These are phyloP conservation scores for Capromys pilorides DNA, from an alignment of 2,797 vertebrate genomes.

Conservation along the genomic window DNA sequence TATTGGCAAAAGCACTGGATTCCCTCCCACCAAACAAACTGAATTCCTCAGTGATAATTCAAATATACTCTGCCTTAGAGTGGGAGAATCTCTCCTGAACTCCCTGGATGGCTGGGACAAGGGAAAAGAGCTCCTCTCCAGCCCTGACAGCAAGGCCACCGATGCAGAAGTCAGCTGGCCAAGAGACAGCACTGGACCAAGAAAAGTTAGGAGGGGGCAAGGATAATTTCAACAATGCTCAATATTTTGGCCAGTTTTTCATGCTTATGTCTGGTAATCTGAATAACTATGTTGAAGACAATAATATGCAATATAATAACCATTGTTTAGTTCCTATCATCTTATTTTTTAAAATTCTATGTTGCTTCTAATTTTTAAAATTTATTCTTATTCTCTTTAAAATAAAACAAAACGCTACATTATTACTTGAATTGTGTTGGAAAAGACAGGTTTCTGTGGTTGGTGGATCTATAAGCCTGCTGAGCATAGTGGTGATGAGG, in stretches of 20 bases:
- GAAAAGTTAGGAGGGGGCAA: not conserved
- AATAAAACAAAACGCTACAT: no score
- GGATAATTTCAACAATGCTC: not conserved
- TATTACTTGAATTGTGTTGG: not conserved
- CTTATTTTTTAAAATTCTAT: no score
- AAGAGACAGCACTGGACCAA: not conserved
- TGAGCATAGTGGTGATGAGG: not conserved
- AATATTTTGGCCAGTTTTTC: no score
- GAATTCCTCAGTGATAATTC: constrained; percentile 25
- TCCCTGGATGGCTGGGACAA: not conserved
- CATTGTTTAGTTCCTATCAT: no score
- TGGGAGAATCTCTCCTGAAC: not conserved
- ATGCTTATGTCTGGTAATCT: no score
- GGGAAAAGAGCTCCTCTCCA: not conserved
- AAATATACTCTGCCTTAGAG: constrained; percentile 35
- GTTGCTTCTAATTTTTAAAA: no score
- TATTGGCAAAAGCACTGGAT: not conserved
- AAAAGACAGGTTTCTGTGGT: not conserved
- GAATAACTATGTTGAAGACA: no score
- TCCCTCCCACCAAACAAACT: not conserved
- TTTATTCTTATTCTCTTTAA: no score
- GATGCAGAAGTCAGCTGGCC: not conserved
- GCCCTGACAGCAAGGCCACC: not conserved
- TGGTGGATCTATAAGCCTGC: not conserved
- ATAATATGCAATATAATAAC: no score